Percentiles rank a stretch among this genome's conserved stretches.
Evolutionary conservation across 1,140 invertebrate species (phyloP).

Genomic region (Drosophila ficusphila): DNA sequence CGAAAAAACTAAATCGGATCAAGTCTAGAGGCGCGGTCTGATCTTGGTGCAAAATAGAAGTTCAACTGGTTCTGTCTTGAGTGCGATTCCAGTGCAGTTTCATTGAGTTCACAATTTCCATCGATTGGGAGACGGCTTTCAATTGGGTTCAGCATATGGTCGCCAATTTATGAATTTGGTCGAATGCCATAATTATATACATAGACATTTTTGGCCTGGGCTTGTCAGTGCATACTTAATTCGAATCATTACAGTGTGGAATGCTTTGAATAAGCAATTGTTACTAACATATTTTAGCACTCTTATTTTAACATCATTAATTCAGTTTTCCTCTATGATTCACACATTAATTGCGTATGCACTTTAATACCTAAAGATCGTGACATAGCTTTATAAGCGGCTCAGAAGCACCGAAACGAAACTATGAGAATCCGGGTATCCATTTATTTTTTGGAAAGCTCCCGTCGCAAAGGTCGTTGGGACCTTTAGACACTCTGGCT

Average conservation of each 20-base stretch:
- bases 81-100: constrained; percentile 50
- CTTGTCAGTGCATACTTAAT: constrained; percentile 17
- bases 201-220: neutral
- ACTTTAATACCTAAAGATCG: neutral
- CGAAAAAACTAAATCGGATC: constrained; percentile 17
- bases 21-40: constrained; percentile 15
- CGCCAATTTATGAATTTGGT: constrained; percentile 20
- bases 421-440: neutral
- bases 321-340: neutral
- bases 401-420: constrained; percentile 27
- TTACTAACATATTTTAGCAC: neutral
- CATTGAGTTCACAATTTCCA: constrained; percentile 42
- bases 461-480: constrained; percentile 15
- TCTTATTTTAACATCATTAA: neutral
- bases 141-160: constrained; percentile 31
- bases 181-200: constrained; percentile 40
- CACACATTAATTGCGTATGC: constrained; percentile 1
- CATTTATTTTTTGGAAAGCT: constrained; percentile 24
- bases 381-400: neutral
- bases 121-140: constrained; percentile 20
- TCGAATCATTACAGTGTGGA: too few relatives aligned
- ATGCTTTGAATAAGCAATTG: too few relatives aligned
- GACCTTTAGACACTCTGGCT: constrained; percentile 15
- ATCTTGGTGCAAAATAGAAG: constrained; percentile 29
- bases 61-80: constrained; percentile 36